Percentiles rank a stretch among this genome's conserved stretches.
Evolutionary conservation across 2,888 invertebrate genomes (phyloP).

Genomic region (Caenorhabditis imperialis): DNA sequence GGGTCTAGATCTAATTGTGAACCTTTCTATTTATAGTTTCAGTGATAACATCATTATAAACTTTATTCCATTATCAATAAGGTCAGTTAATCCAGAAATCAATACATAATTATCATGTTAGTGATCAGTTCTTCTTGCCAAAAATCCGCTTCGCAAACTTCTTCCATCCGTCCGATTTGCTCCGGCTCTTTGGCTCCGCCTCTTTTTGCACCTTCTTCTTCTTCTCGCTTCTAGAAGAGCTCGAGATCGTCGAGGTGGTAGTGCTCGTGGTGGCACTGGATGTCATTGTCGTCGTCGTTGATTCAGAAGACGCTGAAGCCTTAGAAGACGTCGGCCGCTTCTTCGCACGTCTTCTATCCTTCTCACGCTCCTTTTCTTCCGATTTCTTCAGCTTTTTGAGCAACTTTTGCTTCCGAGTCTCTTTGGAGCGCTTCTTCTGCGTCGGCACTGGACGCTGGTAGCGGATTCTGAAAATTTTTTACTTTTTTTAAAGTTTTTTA

Average conservation of each 20-base stretch:
- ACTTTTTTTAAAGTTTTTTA: background rate
- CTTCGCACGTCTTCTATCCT: background rate
- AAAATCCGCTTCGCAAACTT: conserved; percentile 15
- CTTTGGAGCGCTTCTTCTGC: conserved; percentile 3
- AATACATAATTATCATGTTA: no score
- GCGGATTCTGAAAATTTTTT: conserved; percentile 25
- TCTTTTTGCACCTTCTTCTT: conserved; percentile 5
- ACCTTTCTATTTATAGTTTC: no score
- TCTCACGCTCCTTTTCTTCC: conserved; percentile 22
- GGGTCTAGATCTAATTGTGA: no score
- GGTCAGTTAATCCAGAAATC: no score
- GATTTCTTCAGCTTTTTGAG: conserved; percentile 17
- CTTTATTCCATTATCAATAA: no score
- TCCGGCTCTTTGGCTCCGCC: conserved; percentile 16
- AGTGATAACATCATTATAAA: no score
- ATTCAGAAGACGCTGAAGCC: conserved; percentile 2
- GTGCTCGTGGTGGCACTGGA: background rate
- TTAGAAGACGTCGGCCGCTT: background rate
- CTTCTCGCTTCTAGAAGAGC: no score
- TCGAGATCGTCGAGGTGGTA: no score
- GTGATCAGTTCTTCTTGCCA: conserved; percentile 6
- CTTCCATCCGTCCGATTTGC: conserved; percentile 35
- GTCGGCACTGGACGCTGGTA: background rate
- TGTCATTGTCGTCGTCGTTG: conserved; percentile 1
- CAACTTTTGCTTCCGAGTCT: conserved; percentile 37